Conservation (phyloP, 2,888 invertebrate species). For the Cloeon dipterum region DNA sequence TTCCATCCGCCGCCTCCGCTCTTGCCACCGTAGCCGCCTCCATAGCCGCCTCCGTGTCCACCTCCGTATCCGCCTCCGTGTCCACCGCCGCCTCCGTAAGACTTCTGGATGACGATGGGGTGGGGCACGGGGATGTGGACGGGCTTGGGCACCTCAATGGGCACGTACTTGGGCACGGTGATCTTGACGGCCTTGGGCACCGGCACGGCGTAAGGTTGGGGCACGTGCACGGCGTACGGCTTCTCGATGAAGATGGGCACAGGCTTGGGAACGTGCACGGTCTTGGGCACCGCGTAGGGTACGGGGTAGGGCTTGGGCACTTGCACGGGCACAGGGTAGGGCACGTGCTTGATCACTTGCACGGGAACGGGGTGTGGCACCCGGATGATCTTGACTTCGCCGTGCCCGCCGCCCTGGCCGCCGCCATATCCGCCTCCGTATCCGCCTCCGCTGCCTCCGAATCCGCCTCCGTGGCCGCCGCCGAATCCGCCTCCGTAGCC, state of each 20-base stretch:
- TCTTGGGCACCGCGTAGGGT: neutral
- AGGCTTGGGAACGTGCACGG: neutral
- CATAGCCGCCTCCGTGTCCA: neutral
- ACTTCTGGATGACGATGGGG: neutral
- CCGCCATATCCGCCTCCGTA: neutral
- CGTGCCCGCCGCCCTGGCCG: neutral
- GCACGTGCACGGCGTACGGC: neutral
- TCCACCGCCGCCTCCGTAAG: neutral
- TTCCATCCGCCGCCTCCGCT: neutral
- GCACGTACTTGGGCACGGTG: neutral
- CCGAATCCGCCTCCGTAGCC: neutral
- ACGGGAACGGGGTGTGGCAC: neutral
- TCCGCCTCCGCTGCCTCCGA: neutral
- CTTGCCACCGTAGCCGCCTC: neutral
- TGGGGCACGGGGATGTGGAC: neutral
- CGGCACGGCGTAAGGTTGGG: neutral
- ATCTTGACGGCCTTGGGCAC: neutral
- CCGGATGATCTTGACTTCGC: neutral
- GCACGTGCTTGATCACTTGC: neutral
- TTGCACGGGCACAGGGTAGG: neutral
- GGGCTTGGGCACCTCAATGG: neutral
- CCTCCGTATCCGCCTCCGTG: too few relatives aligned
- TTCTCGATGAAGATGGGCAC: neutral
- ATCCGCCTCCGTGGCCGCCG: neutral
- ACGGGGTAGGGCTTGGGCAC: neutral